Evolutionary conservation across 1,140 invertebrate genomes (phyloP).

Genomic region (Cherax destructor): DNA sequence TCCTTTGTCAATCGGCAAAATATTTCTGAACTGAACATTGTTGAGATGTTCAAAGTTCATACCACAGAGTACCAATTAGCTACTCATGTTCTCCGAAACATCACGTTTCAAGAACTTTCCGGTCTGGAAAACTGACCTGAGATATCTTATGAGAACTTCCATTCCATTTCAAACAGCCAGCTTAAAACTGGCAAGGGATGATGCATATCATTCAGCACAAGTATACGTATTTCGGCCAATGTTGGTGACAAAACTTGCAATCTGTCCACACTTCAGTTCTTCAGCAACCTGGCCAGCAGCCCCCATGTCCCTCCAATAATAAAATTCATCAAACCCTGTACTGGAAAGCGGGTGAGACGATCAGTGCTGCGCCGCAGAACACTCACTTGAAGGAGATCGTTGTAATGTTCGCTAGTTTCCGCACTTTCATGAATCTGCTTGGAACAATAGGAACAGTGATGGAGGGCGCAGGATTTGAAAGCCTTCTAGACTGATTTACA

Average conservation of each 20-base stretch:
- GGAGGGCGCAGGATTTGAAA: slow-evolving; percentile 44
- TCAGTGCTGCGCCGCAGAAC: slow-evolving; percentile 1
- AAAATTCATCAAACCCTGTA: slow-evolving; percentile 70
- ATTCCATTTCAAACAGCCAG: no score
- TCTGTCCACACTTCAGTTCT: slow-evolving; percentile 72
- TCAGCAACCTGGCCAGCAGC: slow-evolving; percentile 63
- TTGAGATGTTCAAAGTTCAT: no score
- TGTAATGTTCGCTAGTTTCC: slow-evolving; percentile 43
- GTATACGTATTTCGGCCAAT: no score
- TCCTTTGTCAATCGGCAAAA: no score
- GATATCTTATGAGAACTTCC: no score
- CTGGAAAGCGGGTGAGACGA: slow-evolving; percentile 69
- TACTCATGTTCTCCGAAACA: no score
- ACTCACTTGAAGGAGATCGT: slow-evolving; percentile 45
- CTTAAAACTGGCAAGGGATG: no score
- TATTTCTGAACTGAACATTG: no score
- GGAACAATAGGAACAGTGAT: slow-evolving; percentile 48
- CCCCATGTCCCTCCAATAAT: slow-evolving; percentile 59
- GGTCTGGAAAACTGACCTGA: no score
- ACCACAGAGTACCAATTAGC: no score
- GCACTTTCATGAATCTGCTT: slow-evolving; percentile 64
- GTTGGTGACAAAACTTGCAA: slow-evolving; percentile 61
- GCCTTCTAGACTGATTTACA: slow-evolving; percentile 28
- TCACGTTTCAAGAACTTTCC: no score
- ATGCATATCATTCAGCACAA: no score